Percentiles rank a stretch among this genome's conserved stretches.
Evolutionary conservation across 2,797 vertebrate genomes (phyloP).

Genomic region (Bovichtus variegatus): DNA sequence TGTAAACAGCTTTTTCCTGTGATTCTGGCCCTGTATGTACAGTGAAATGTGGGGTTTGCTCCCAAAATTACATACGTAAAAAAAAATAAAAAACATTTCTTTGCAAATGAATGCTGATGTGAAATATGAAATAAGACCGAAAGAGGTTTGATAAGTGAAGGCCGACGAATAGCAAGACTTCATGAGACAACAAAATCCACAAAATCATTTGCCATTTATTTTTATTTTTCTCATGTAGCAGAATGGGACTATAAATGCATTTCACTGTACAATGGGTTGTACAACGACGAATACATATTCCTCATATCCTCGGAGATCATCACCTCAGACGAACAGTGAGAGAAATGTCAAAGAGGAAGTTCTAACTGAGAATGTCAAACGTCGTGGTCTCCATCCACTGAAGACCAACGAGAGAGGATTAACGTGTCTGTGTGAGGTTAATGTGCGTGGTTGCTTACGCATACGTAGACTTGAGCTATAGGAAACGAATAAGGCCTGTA

Average conservation of each 20-base stretch:
- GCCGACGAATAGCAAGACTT: neutral
- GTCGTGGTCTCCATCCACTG: neutral
- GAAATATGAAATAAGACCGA: neutral
- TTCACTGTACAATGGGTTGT: too few relatives aligned
- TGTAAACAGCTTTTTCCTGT: neutral
- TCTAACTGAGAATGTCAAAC: neutral
- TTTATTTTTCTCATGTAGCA: too few relatives aligned
- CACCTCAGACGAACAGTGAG: neutral
- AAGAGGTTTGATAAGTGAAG: neutral
- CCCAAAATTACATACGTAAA: neutral
- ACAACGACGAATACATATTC: too few relatives aligned
- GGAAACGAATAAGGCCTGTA: neutral
- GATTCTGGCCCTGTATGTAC: neutral
- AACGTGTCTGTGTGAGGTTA: constrained; percentile 2
- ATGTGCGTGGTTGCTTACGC: neutral
- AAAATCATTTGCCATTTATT: too few relatives aligned
- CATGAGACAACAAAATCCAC: too few relatives aligned
- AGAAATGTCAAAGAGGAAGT: neutral
- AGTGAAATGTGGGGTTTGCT: neutral
- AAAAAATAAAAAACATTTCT: neutral
- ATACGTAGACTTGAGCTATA: neutral
- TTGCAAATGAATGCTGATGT: neutral
- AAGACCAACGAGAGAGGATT: neutral
- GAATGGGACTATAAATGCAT: too few relatives aligned
- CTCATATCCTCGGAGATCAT: too few relatives aligned